A percentile compares a stretch with the other conserved stretches of the same genome.
Evolutionary conservation across 1,140 invertebrate species (phyloP).

Genomic region (Xylocopa sonorina): DNA sequence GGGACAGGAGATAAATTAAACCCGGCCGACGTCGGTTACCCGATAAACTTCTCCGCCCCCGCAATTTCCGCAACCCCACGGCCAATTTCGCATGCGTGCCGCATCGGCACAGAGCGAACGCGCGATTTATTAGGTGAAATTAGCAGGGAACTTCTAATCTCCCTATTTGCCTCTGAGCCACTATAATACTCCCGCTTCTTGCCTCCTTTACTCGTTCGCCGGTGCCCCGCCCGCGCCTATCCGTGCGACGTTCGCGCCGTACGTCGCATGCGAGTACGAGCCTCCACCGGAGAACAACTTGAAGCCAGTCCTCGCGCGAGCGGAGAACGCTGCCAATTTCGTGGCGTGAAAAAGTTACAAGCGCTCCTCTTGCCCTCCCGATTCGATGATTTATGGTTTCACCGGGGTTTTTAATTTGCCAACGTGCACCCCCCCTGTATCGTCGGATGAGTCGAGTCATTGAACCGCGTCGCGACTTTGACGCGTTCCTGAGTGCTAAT

Average conservation of each 20-base stretch:
- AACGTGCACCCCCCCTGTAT: no score
- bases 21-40: constrained; percentile 26
- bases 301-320: no score
- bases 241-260: neutral
- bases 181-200: constrained; percentile 8
- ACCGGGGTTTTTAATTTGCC: no score
- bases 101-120: constrained; percentile 33
- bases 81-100: constrained; percentile 53
- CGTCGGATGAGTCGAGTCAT: constrained; percentile 8
- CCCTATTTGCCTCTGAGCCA: constrained; percentile 56
- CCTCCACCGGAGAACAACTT: neutral
- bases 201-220: neutral
- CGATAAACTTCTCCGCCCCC: constrained; percentile 54
- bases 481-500: neutral
- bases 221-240: neutral
- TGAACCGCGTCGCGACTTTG: neutral
- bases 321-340: no score
- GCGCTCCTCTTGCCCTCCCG: no score
- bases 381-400: no score
- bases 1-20: constrained; percentile 57
- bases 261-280: neutral
- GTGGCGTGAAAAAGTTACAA: no score
- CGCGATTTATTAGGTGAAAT: constrained; percentile 63
- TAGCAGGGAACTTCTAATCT: constrained; percentile 64
- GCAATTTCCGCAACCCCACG: constrained; percentile 39